phyloP scores from a whole-genome alignment of 2,113 vertebrate genomes.

The Gallinago jamesoni region DNA sequence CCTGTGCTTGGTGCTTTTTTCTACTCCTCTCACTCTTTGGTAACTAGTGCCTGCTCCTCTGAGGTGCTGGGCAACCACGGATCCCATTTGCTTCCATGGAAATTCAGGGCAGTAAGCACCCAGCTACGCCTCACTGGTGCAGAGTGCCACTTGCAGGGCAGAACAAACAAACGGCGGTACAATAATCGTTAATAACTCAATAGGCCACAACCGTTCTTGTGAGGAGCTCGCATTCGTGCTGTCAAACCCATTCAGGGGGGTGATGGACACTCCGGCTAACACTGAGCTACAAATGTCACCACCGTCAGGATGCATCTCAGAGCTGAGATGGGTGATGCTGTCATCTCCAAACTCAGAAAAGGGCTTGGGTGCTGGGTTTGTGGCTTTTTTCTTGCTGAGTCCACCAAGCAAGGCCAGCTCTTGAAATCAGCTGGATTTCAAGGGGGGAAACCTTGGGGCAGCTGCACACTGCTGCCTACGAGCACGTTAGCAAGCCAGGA shows the following conservation, averaged over 20 bases:
- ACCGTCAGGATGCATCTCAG: rapidly evolving
- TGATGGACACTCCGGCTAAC: not conserved
- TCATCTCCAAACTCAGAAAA: not conserved
- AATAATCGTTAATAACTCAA: not conserved
- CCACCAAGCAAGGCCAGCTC: not conserved
- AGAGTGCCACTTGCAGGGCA: not conserved
- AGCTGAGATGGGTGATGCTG: rapidly evolving
- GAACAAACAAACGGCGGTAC: not conserved
- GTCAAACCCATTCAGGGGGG: not conserved
- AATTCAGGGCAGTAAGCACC: not conserved
- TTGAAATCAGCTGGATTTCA: not conserved
- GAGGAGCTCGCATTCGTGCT: not conserved
- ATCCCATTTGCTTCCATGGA: not conserved
- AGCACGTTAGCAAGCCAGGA: not conserved
- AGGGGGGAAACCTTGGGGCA: not conserved
- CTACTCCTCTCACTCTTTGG: not conserved
- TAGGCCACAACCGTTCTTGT: not conserved
- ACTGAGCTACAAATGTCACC: not conserved
- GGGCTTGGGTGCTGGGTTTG: rapidly evolving
- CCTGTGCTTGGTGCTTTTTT: not conserved
- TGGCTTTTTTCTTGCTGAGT: not conserved
- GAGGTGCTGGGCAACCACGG: not conserved
- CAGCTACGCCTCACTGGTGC: rapidly evolving
- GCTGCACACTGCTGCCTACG: not conserved
- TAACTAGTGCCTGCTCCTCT: not conserved